A percentile compares a stretch with the other conserved stretches of the same genome.
Evolutionary conservation across 2,888 invertebrate species (phyloP).

Genomic region (Nemurella pictetii): DNA sequence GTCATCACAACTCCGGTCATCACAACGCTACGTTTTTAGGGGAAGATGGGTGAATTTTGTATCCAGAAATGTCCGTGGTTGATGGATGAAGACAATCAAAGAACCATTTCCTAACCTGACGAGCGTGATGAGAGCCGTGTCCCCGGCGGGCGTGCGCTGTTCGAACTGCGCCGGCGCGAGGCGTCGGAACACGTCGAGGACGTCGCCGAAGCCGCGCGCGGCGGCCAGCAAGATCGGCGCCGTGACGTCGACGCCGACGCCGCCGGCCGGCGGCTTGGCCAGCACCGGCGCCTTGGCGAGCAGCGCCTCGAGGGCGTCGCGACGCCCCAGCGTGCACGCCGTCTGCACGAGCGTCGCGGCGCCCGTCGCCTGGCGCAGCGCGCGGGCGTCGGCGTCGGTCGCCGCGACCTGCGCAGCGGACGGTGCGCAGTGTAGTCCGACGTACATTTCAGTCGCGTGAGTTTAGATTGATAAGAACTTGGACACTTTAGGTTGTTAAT

Average conservation of each 20-base stretch:
- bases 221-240: neutral
- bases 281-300: neutral
- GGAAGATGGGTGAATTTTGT: too few species aligned
- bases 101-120: too few species aligned
- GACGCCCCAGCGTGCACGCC: neutral
- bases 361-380: neutral
- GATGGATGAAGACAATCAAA: too few species aligned
- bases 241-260: neutral
- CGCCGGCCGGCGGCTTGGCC: neutral
- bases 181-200: neutral
- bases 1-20: too few species aligned
- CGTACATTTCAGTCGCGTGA: too few species aligned
- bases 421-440: too few species aligned
- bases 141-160: constrained; percentile 27
- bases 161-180: constrained; percentile 1
- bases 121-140: constrained; percentile 38
- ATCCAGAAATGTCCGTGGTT: too few species aligned
- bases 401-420: neutral
- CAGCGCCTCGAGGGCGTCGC: neutral
- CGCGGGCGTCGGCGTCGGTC: neutral
- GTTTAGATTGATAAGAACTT: too few species aligned
- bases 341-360: neutral
- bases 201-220: neutral
- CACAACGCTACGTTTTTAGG: too few species aligned
- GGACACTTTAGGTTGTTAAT: too few species aligned